Conservation (phyloP, 2,888 invertebrate species). For the Metalampra italica region DNA sequence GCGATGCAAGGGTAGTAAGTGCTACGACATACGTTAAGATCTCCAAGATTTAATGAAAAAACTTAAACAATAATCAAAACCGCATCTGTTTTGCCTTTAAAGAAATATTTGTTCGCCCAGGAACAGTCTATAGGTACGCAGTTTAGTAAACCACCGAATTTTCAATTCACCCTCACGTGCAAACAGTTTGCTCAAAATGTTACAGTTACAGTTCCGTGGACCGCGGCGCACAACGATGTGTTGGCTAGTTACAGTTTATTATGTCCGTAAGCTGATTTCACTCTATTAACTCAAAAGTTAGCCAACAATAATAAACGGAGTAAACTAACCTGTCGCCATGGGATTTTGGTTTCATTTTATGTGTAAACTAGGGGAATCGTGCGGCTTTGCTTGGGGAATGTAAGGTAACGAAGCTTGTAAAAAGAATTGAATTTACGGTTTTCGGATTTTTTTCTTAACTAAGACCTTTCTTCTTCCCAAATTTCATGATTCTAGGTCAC, state of each 20-base stretch:
- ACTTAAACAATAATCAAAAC: too few relatives aligned
- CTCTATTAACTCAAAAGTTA: slow-evolving; percentile 2
- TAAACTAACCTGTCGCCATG: neutral
- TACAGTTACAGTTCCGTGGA: neutral
- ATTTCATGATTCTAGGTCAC: too few relatives aligned
- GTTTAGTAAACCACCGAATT: neutral
- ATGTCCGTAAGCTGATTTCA: neutral
- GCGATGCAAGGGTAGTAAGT: too few relatives aligned
- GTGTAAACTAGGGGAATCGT: neutral
- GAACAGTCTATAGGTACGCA: neutral
- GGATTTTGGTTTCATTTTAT: neutral
- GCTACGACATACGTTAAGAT: too few relatives aligned
- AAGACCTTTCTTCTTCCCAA: too few relatives aligned
- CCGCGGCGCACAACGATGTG: neutral
- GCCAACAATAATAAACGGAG: neutral
- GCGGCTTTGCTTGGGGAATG: too few relatives aligned
- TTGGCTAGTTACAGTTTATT: neutral
- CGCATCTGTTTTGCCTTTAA: too few relatives aligned
- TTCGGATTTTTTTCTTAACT: too few relatives aligned
- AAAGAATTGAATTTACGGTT: too few relatives aligned
- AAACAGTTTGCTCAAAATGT: neutral
- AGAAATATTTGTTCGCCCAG: neutral
- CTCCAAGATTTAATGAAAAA: too few relatives aligned
- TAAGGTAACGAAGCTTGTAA: too few relatives aligned
- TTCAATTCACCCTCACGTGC: neutral